Evolutionary conservation across 2,797 vertebrate species (phyloP).

Genomic region (Pipistrellus kuhlii): DNA sequence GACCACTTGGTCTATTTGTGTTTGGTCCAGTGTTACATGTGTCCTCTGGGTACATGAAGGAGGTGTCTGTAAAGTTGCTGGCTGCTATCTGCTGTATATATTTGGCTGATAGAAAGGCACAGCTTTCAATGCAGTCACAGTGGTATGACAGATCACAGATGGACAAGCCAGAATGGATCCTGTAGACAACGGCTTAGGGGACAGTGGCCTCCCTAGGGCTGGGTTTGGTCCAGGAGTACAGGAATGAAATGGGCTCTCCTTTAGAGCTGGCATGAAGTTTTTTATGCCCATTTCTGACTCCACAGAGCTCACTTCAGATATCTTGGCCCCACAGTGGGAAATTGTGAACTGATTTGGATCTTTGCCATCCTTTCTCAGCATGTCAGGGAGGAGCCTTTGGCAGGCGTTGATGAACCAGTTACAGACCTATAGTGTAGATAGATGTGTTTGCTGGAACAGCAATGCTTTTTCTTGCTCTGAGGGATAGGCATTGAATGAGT

Average conservation of each 20-base stretch:
- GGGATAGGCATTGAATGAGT: constrained; percentile 98
- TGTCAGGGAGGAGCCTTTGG: constrained; percentile 96
- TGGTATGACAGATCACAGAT: constrained; percentile 92
- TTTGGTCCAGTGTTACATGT: constrained; percentile 91
- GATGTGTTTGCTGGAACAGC: constrained; percentile 95
- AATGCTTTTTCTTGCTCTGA: constrained; percentile 98
- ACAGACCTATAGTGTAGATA: constrained; percentile 99
- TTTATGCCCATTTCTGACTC: constrained; percentile 93
- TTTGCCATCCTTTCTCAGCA: constrained; percentile 98
- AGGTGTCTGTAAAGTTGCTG: constrained; percentile 86
- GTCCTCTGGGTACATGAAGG: constrained; percentile 88
- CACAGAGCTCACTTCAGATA: constrained; percentile 90
- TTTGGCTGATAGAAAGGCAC: constrained; percentile 86
- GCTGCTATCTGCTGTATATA: constrained; percentile 84
- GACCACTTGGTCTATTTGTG: constrained; percentile 93
- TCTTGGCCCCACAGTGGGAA: constrained; percentile 95
- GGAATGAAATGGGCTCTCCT: constrained; percentile 91
- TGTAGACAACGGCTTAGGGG: constrained; percentile 88
- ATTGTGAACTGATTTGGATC: constrained; percentile 99
- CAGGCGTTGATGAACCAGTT: constrained; percentile 99
- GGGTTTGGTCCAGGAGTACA: constrained; percentile 87
- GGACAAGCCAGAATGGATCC: constrained; percentile 89
- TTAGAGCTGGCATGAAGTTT: constrained; percentile 91
- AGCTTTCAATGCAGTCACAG: constrained; percentile 89
- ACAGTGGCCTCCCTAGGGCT: constrained; percentile 86